A percentile compares a stretch with the other conserved stretches of the same genome.
Evolutionary conservation across 2,113 vertebrate species (phyloP).

Genomic region (Centropus bengalensis): DNA sequence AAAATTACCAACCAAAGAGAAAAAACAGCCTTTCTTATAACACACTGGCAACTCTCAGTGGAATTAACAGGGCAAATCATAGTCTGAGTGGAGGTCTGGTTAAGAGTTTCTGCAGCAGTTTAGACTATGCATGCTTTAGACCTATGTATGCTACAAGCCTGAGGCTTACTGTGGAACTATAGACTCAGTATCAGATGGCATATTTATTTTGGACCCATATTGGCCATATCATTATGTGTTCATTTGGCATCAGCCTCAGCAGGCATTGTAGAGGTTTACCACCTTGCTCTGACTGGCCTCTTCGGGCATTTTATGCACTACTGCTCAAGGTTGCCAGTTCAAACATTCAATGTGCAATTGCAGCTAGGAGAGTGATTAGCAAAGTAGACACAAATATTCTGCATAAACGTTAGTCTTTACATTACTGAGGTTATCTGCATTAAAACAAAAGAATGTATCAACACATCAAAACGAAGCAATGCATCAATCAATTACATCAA

Average conservation of each 20-base stretch:
- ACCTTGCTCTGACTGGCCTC: not conserved
- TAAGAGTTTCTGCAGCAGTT: not conserved
- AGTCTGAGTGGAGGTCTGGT: not conserved
- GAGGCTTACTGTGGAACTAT: not conserved
- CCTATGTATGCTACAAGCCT: not conserved
- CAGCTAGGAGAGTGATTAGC: not conserved
- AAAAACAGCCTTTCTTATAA: not conserved
- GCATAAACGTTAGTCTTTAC: not conserved
- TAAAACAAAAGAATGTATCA: not conserved
- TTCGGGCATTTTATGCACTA: not conserved
- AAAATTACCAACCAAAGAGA: not conserved
- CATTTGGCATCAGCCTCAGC: not conserved
- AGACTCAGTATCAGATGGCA: not conserved
- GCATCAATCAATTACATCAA: not conserved
- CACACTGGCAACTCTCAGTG: not conserved
- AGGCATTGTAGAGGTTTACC: not conserved
- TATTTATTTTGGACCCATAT: not conserved
- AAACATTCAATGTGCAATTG: rapidly evolving
- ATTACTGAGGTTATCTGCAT: not conserved
- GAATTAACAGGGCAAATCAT: not conserved
- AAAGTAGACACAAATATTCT: not conserved
- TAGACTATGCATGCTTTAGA: no score
- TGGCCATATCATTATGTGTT: not conserved
- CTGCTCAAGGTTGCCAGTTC: not conserved
- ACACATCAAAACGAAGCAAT: not conserved